Base-by-base conservation (phyloP, 2,113 vertebrate species). In the Pollimyrus isidori region DNA sequence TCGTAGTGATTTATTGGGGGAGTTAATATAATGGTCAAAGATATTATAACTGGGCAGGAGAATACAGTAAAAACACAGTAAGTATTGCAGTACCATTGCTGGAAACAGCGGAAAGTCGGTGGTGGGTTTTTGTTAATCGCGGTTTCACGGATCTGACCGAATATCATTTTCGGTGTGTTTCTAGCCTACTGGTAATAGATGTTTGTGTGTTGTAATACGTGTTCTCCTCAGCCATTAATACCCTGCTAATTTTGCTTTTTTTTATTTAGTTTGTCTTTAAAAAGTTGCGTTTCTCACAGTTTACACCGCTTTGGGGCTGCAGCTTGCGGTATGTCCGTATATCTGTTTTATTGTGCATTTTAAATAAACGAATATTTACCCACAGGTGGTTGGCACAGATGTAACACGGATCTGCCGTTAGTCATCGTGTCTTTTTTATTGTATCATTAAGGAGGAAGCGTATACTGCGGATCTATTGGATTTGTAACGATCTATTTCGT, bases 51-150 rank as follows among this genome's bases (percentile, higher is more conserved):
- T 30, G 46, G 13, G 26, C 46, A 17, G 42, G 46, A 52, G 42
- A 86, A 52, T 52, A 30, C 45, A 39, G 45, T 53, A 84, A 84
- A 35, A 84, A 46, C 50, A 86, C 85, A 65, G 89, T 90, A 89
- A 91, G 90, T 91, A 87, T 84, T 84, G 49, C 35, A 4, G 39
- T 42, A 39, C n/a, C 26, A 6, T 76, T 30, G 26, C 85, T 52
- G 26, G 39, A 30, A 88, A 85, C 17, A 23, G 21, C 21, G 35
- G 83, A 42, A 2, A 86, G 19, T 48, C 4, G 21, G 5, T 48
- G 6, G 19, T 48, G 6, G 6, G 49, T 50, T 35, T 80, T 80
- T 42, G 35, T 35, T 80, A 80, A 39, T 42, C 30, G 73, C 13
- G 73, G 35, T 80, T 80, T 80, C 17, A 69, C 62, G 62, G 73